A percentile compares a stretch with the other conserved stretches of the same genome.
Conservation (phyloP, 2,888 invertebrate species). For the Dynastes hyllus region DNA sequence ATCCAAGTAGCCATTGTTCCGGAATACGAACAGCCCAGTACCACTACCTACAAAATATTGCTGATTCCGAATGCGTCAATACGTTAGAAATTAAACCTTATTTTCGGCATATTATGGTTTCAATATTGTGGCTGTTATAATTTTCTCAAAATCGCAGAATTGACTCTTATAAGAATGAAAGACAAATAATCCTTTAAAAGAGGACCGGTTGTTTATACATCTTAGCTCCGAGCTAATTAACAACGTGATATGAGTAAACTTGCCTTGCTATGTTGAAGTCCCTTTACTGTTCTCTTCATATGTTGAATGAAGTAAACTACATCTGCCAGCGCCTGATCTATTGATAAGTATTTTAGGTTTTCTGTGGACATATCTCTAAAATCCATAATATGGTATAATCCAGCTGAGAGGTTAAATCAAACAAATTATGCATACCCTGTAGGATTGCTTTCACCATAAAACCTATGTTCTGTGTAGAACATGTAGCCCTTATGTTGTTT, state of each 20-base stretch:
- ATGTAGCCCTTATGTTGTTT: slow-evolving; percentile 75
- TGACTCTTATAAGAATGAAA: too few species aligned
- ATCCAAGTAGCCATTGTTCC: slow-evolving; percentile 59
- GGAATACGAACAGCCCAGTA: slow-evolving; percentile 61
- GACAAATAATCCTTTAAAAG: too few species aligned
- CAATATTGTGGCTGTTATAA: too few species aligned
- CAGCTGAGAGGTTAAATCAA: too few species aligned
- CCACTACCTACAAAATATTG: slow-evolving; percentile 52
- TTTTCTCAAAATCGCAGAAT: too few species aligned
- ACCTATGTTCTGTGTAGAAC: slow-evolving; percentile 87
- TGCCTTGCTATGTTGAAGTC: slow-evolving; percentile 52
- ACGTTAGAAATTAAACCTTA: too few species aligned
- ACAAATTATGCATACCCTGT: slow-evolving; percentile 72
- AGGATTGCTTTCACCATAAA: slow-evolving; percentile 84
- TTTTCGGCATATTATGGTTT: too few species aligned
- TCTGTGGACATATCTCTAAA: slow-evolving; percentile 71
- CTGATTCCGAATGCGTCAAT: too few species aligned
- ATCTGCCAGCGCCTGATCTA: slow-evolving; percentile 80
- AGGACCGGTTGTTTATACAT: too few species aligned
- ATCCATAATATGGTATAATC: not conserved
- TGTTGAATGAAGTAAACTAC: slow-evolving; percentile 77
- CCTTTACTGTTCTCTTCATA: slow-evolving; percentile 56
- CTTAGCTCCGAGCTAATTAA: too few species aligned
- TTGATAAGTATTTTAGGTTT: slow-evolving; percentile 77
- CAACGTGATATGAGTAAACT: too few species aligned